These are phyloP conservation scores for Trachurus trachurus DNA, from an alignment of 2,797 vertebrate species.

Conservation along the genomic window DNA sequence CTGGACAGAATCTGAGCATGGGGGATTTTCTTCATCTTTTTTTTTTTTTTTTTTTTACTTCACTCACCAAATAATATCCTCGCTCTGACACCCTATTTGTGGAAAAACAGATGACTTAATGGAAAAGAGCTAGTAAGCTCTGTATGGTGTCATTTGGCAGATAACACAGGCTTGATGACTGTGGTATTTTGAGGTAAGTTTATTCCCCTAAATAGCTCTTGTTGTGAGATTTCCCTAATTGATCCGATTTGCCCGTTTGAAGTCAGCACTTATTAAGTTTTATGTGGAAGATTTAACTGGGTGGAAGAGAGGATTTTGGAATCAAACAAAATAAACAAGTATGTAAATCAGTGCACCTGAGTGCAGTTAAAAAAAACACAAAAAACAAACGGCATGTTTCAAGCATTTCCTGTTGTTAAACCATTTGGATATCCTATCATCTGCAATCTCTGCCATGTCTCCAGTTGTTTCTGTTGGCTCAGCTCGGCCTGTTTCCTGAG, in stretches of 20 bases:
- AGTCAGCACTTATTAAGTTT: constrained; percentile 81
- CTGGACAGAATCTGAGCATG: constrained; percentile 43
- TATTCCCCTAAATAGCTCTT: constrained; percentile 61
- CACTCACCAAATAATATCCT: constrained; percentile 49
- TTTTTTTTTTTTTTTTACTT: constrained; percentile 11
- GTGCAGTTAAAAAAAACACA: constrained; percentile 73
- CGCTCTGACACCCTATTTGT: constrained; percentile 41
- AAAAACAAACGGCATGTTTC: constrained; percentile 52
- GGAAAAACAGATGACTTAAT: constrained; percentile 79
- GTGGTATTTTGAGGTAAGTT: constrained; percentile 60
- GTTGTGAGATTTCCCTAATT: constrained; percentile 75
- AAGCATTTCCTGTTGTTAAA: constrained; percentile 76
- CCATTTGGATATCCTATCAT: constrained; percentile 61
- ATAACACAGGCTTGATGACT: constrained; percentile 58
- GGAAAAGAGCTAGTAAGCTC: constrained; percentile 70
- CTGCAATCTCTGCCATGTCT: constrained; percentile 29
- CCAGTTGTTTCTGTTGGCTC: constrained; percentile 63
- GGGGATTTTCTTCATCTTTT: constrained; percentile 35
- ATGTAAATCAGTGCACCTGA: constrained; percentile 85
- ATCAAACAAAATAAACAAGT: constrained; percentile 78
- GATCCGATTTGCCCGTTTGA: constrained; percentile 77
- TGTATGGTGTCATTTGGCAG: constrained; percentile 76
- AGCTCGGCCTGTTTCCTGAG: constrained; percentile 32
- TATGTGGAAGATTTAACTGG: constrained; percentile 78
- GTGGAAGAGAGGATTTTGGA: constrained; percentile 70